phyloP scores from a whole-genome alignment of 2,888 invertebrate species.

The Drosophila pseudotalamancana region DNA sequence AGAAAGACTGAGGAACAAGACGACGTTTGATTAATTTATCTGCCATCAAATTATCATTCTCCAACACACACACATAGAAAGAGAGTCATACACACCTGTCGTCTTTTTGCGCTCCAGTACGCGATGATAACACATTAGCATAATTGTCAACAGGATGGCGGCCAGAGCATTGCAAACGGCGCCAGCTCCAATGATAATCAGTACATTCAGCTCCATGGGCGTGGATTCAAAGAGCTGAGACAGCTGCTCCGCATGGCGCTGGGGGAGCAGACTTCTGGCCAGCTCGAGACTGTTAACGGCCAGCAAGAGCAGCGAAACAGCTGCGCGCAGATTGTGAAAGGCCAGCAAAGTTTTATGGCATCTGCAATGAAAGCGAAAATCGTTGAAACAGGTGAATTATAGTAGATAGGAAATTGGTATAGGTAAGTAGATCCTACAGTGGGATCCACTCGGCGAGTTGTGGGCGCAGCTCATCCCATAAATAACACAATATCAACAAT shows the following conservation, averaged over 20 bases:
- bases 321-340: slow-evolving; percentile 83
- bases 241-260: slow-evolving; percentile 48
- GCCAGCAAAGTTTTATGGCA: slow-evolving; percentile 81
- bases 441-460: slow-evolving; percentile 6
- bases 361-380: slow-evolving; percentile 58
- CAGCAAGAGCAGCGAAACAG: slow-evolving; percentile 78
- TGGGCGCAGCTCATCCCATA: slow-evolving; percentile 27
- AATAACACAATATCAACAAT: slow-evolving; percentile 58
- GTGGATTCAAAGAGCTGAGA: slow-evolving; percentile 47
- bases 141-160: slow-evolving; percentile 77
- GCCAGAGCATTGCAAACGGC: slow-evolving; percentile 77
- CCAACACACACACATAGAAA: slow-evolving; percentile 2
- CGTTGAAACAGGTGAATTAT: background rate
- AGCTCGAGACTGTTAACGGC: slow-evolving; percentile 82
- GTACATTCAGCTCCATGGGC: slow-evolving; percentile 57
- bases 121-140: slow-evolving; percentile 82
- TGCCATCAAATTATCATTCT: slow-evolving; percentile 33
- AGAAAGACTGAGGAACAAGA: slow-evolving; percentile 70
- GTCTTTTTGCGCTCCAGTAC: slow-evolving; percentile 81
- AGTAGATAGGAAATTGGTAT: background rate
- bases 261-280: slow-evolving; percentile 78
- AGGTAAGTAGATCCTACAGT: background rate
- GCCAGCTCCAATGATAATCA: slow-evolving; percentile 74
- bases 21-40: slow-evolving; percentile 46
- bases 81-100: slow-evolving; percentile 70